Percentiles rank a stretch among this genome's conserved stretches.
Conservation (phyloP, 2,797 vertebrate genomes). For the Acestrorhynchus altus region DNA sequence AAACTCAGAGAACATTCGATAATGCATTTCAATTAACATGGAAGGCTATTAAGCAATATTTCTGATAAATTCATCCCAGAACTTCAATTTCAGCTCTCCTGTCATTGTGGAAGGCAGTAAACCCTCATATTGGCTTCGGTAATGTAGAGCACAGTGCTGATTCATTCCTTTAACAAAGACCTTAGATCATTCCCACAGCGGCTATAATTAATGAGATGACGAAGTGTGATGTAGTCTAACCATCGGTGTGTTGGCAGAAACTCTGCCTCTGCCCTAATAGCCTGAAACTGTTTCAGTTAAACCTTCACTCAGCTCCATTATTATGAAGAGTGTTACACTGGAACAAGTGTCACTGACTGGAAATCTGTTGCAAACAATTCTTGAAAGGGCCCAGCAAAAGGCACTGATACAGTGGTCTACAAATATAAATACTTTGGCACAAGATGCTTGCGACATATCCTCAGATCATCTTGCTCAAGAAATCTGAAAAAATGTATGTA, state of each 20-base stretch:
- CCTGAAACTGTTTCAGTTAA: conserved; percentile 12
- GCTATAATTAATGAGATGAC: conserved; percentile 1
- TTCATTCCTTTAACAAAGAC: conserved; percentile 24
- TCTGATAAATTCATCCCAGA: neutral
- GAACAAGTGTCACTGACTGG: neutral
- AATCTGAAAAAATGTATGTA: too few relatives aligned
- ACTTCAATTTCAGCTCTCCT: neutral
- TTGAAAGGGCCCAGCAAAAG: neutral
- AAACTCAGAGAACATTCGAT: neutral
- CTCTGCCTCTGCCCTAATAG: neutral
- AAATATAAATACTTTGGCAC: neutral
- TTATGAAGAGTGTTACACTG: conserved; percentile 22
- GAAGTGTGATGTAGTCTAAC: neutral
- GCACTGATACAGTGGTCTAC: neutral
- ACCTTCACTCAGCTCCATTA: conserved; percentile 29
- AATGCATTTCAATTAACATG: neutral
- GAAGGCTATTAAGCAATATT: neutral
- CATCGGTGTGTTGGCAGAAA: conserved; percentile 6
- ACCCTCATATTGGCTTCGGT: neutral
- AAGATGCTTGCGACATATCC: too few relatives aligned
- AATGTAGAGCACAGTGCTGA: neutral
- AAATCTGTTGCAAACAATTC: neutral
- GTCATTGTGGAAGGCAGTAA: neutral
- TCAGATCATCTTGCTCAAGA: too few relatives aligned
- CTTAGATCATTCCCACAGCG: neutral